Evolutionary conservation across 2,888 invertebrate species (phyloP).

Genomic region (Callosobruchus maculatus): DNA sequence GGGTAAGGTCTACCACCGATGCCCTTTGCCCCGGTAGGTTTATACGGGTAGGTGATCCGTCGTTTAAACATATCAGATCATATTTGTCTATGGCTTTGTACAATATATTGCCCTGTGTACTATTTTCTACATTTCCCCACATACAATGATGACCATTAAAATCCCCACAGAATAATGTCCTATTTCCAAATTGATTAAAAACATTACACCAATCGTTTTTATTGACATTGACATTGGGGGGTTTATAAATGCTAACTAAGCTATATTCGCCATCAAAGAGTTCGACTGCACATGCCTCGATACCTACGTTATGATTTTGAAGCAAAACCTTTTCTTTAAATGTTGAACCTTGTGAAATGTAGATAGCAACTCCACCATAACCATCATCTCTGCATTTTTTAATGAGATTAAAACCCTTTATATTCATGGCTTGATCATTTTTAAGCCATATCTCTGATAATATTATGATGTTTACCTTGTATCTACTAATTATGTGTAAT

Average conservation of each 20-base stretch:
- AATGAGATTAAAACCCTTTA: neutral
- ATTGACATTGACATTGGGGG: constrained; percentile 1
- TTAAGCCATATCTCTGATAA: constrained; percentile 5
- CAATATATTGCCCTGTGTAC: constrained; percentile 2
- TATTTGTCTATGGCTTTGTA: constrained; percentile 1
- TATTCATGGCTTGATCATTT: constrained; percentile 2
- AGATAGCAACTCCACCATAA: constrained; percentile 8
- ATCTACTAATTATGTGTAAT: neutral
- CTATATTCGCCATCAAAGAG: neutral
- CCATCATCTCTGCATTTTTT: constrained; percentile 4
- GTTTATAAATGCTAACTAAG: constrained; percentile 6
- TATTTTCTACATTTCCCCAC: constrained; percentile 2
- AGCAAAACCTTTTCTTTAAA: neutral
- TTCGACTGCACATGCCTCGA: constrained; percentile 4
- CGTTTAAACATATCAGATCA: constrained; percentile 1
- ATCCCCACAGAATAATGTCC: constrained; percentile 1
- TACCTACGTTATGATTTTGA: neutral
- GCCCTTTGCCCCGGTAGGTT: constrained; percentile 1
- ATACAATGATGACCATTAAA: constrained; percentile 3
- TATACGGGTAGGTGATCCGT: constrained; percentile 7
- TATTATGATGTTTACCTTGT: constrained; percentile 1
- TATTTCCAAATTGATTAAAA: constrained; percentile 5
- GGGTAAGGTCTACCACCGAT: constrained; percentile 6
- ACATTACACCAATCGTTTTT: constrained; percentile 4
- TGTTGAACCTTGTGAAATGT: constrained; percentile 1